Percentiles rank a stretch among this genome's conserved stretches.
Evolutionary conservation across 2,888 invertebrate genomes (phyloP).

Genomic region (Ypsolopha sequella): DNA sequence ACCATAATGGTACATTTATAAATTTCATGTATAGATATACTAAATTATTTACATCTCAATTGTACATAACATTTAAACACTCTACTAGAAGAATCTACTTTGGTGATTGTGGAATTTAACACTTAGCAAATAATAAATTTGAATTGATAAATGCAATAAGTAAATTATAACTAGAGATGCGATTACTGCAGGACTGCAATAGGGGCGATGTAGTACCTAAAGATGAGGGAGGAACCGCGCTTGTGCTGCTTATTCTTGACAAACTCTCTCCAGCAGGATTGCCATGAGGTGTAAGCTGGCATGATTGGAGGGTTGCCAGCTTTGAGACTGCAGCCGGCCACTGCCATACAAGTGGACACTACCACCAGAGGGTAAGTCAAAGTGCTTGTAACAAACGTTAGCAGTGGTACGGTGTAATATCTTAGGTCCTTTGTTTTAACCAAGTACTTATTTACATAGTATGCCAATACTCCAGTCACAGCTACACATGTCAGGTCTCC

Average conservation of each 20-base stretch:
- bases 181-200: conserved; percentile 50
- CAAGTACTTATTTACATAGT: conserved; percentile 83
- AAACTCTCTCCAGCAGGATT: conserved; percentile 86
- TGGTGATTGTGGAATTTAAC: conserved; percentile 59
- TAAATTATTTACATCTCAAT: conserved; percentile 23
- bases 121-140: conserved; percentile 59
- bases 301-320: conserved; percentile 89
- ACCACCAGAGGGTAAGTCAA: conserved; percentile 94
- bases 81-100: conserved; percentile 48
- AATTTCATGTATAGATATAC: no score
- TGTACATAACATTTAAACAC: conserved; percentile 6
- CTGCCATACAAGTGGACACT: conserved; percentile 91
- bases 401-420: conserved; percentile 67
- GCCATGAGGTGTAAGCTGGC: conserved; percentile 86
- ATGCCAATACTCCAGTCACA: conserved; percentile 81
- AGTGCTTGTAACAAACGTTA: conserved; percentile 82
- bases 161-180: conserved; percentile 21
- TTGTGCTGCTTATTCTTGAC: conserved; percentile 82
- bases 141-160: conserved; percentile 49
- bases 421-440: conserved; percentile 78
- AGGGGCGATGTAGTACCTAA: conserved; percentile 75
- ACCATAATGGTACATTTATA: no score
- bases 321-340: conserved; percentile 81
- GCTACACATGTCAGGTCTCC: conserved; percentile 87
- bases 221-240: conserved; percentile 86